Evolutionary conservation across 2,888 invertebrate species (phyloP).

Genomic region (Chaetoderma sp.): DNA sequence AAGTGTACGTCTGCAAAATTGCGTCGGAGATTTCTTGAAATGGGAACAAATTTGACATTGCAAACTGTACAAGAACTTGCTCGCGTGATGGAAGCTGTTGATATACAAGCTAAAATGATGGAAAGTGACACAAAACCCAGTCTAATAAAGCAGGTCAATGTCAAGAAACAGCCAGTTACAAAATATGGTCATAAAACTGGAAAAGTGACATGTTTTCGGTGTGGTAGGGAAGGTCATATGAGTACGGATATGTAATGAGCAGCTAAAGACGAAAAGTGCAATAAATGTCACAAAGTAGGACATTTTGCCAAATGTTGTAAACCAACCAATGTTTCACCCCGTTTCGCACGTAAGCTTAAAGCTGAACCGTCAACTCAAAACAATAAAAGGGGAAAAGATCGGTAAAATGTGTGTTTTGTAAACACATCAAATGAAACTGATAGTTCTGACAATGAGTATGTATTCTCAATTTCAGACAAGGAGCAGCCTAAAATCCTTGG

Average conservation of each 20-base stretch:
- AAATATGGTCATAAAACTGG: background rate
- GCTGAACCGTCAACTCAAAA: too few species aligned
- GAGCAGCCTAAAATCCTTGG: background rate
- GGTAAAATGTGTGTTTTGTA: too few species aligned
- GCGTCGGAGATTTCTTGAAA: background rate
- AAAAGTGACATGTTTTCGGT: background rate
- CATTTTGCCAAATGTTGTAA: background rate
- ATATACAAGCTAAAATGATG: constrained; percentile 5
- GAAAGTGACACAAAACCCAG: background rate
- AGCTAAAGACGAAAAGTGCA: background rate
- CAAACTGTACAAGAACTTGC: background rate
- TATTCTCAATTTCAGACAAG: background rate
- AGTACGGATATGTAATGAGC: background rate
- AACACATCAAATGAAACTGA: too few species aligned
- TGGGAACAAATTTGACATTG: background rate
- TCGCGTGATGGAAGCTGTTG: background rate
- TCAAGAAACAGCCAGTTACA: background rate
- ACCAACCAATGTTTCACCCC: too few species aligned
- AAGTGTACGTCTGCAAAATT: background rate
- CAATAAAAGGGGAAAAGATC: too few species aligned
- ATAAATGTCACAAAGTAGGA: background rate
- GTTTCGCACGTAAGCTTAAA: too few species aligned
- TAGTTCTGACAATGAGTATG: constrained; percentile 1
- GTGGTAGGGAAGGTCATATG: background rate
- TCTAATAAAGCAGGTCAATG: background rate